phyloP scores from a whole-genome alignment of 2,113 vertebrate species.

The Cyanoliseus patagonus region DNA sequence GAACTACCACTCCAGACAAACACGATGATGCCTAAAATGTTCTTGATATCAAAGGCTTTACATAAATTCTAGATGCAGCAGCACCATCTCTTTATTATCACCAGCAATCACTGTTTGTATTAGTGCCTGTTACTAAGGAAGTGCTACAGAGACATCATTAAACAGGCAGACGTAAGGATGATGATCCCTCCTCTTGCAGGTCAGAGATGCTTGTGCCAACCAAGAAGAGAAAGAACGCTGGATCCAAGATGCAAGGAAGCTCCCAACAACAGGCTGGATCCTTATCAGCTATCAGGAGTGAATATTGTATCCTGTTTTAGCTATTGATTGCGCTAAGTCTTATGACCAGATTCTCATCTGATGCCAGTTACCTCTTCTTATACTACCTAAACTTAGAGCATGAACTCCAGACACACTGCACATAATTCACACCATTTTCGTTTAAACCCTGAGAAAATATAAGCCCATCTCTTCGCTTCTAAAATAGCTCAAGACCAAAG shows the following conservation, averaged over 20 bases:
- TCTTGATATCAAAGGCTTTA: not conserved
- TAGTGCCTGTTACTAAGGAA: not conserved
- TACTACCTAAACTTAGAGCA: not conserved
- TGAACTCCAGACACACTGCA: not conserved
- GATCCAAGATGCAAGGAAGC: not conserved
- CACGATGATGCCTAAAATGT: not conserved
- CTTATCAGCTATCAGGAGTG: not conserved
- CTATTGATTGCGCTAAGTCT: too few species aligned
- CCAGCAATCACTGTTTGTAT: not conserved
- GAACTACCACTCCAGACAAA: not conserved
- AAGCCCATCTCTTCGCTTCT: not conserved
- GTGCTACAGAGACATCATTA: not conserved
- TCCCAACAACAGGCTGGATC: not conserved
- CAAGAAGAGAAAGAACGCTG: not conserved
- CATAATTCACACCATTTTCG: not conserved
- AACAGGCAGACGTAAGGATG: not conserved
- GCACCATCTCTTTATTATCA: too few species aligned
- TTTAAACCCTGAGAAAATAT: not conserved
- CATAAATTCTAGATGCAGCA: not conserved
- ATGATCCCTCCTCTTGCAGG: not conserved
- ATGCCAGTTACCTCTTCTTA: not conserved
- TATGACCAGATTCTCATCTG: not conserved
- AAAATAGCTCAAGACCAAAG: not conserved
- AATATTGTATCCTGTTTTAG: not conserved
- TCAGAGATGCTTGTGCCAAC: not conserved